Evolutionary conservation across 1,140 invertebrate species (phyloP).

Genomic region (Sesamia nonagrioides): DNA sequence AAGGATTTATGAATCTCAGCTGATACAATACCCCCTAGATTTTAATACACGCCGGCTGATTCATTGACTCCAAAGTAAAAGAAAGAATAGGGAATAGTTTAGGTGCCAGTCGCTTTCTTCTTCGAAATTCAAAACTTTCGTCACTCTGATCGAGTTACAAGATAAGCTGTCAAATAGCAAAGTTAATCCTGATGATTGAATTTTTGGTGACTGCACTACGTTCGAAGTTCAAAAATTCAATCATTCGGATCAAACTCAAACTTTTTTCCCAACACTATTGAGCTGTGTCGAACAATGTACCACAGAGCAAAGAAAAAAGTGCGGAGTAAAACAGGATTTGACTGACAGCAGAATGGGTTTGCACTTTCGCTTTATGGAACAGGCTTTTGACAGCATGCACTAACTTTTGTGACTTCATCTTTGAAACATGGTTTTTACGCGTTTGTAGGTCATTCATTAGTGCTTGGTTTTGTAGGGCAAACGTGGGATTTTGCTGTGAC

Average conservation of each 20-base stretch:
- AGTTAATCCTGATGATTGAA: too few relatives aligned
- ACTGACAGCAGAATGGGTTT: slow-evolving; percentile 30
- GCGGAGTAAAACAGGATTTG: slow-evolving; percentile 14
- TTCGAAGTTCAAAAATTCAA: slow-evolving; percentile 10
- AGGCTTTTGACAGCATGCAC: slow-evolving; percentile 30
- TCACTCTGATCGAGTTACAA: neutral
- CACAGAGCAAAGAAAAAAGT: neutral
- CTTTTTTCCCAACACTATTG: slow-evolving; percentile 11
- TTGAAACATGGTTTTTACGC: slow-evolving; percentile 9
- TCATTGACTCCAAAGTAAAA: too few relatives aligned
- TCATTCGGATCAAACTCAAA: slow-evolving; percentile 15
- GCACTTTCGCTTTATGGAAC: slow-evolving; percentile 35
- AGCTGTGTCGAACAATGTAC: neutral
- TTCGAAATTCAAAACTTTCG: neutral
- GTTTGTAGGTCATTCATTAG: slow-evolving; percentile 14
- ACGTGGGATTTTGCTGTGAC: neutral
- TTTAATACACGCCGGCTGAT: too few relatives aligned
- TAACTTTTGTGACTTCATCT: slow-evolving; percentile 3
- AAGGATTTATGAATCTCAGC: too few relatives aligned
- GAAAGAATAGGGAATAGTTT: neutral
- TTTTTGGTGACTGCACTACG: too few relatives aligned
- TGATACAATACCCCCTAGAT: too few relatives aligned
- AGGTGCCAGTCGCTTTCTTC: neutral
- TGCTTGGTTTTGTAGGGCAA: neutral
- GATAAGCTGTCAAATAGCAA: too few relatives aligned